Evolutionary conservation across 2,113 vertebrate genomes (phyloP).

Genomic region (Pollachius pollachius): DNA sequence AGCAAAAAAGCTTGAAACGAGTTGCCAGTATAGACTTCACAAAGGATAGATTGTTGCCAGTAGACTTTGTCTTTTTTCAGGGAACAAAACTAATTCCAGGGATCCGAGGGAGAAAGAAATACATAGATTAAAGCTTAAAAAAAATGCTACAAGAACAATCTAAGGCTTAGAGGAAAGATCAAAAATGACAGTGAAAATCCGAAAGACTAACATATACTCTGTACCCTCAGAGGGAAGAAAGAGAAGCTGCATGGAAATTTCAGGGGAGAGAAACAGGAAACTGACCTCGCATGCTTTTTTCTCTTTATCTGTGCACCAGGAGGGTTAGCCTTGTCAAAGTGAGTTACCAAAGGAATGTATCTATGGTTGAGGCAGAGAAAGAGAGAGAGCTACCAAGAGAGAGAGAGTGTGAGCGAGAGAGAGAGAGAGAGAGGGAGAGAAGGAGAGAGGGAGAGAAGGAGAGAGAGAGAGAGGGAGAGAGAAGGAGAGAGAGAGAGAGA

Average conservation of each 20-base stretch:
- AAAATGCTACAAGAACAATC: conserved; percentile 17
- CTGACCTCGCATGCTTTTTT: conserved; percentile 27
- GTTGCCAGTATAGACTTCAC: conserved; percentile 33
- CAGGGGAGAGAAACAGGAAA: conserved; percentile 5
- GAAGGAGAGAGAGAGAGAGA: background rate
- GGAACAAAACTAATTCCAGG: conserved; percentile 31
- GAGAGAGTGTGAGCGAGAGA: no score
- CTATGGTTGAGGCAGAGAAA: conserved; percentile 8
- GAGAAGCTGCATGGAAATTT: conserved; percentile 25
- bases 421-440: no score
- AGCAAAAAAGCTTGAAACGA: conserved; percentile 42
- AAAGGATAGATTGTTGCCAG: conserved; percentile 34
- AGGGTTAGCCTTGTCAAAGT: conserved; percentile 11
- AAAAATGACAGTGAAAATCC: conserved; percentile 26
- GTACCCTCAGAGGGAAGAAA: background rate
- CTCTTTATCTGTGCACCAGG: conserved; percentile 10
- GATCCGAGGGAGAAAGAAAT: conserved; percentile 17
- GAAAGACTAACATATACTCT: conserved; percentile 29
- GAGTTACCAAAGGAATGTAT: conserved; percentile 26
- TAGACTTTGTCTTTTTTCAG: conserved; percentile 8
- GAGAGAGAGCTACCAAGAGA: no score
- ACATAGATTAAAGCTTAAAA: conserved; percentile 39
- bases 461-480: no score
- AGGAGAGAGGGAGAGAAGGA: no score
- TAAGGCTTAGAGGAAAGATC: conserved; percentile 7